Evolutionary conservation across 2,113 vertebrate genomes (phyloP).

Genomic region (Myanophis thanlyinensis): DNA sequence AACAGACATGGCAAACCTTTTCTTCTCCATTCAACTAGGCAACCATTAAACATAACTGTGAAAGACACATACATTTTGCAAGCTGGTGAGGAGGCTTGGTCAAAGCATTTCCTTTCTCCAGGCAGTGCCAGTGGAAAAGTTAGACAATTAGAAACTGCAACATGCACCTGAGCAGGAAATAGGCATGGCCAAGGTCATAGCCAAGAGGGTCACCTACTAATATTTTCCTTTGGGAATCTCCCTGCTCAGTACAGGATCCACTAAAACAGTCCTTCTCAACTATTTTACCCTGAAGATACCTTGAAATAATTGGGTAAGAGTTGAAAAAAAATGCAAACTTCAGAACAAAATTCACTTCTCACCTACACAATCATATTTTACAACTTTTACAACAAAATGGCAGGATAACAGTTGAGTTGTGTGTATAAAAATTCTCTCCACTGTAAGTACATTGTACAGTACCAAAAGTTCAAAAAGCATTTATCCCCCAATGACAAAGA

Average conservation of each 20-base stretch:
- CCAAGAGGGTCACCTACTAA: neutral
- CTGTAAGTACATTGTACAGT: neutral
- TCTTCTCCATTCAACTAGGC: neutral
- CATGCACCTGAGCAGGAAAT: neutral
- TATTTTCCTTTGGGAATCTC: neutral
- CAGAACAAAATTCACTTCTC: neutral
- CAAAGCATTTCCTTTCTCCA: neutral
- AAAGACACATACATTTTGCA: neutral
- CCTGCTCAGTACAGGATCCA: neutral
- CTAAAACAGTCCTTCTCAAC: neutral
- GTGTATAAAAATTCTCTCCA: neutral
- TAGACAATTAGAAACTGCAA: neutral
- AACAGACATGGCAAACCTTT: neutral
- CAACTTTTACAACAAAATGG: neutral
- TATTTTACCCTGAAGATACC: neutral
- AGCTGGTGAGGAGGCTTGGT: neutral
- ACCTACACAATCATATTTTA: neutral
- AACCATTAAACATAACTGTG: neutral
- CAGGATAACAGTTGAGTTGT: neutral
- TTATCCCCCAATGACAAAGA: neutral
- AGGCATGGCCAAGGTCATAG: neutral
- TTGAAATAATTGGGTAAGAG: neutral
- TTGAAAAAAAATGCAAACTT: neutral
- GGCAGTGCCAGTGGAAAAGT: neutral
- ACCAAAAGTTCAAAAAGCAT: neutral